Base-by-base conservation (phyloP, 2,888 invertebrate genomes). In the Hyalella azteca region DNA sequence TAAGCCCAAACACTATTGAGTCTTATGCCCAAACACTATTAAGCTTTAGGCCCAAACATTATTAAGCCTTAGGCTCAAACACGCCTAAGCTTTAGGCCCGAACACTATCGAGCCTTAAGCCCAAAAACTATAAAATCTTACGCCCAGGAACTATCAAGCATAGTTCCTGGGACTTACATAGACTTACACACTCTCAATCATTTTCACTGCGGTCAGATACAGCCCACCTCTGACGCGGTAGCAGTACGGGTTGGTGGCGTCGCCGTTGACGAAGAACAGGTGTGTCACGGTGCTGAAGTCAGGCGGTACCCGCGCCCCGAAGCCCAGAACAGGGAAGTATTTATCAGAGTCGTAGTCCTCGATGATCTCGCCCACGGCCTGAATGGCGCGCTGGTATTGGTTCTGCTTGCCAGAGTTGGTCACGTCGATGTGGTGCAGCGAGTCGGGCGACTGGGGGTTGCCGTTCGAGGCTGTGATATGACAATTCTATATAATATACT, bases 281-380 rank as follows among this genome's bases (percentile, higher is more conserved):
- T 89, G 89, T 1, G 88, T 88, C 22, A 88, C 87, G 36, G 73
- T 32, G 79, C 85, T 84, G 3, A 88, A 88, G 81, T 87, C 86
- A n/a, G 89, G 89, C 3, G 89, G 89, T n/a, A 89, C 84, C 29
- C 87, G 86, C 77, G 89, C 89, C 11, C 89, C 89, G 85, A 89
- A 89, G 7, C 89, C 89, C 50, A 88, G 86, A 32, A 88, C 88
- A 9, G 89, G 88, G 85, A 89, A 89, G 85, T 86, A 87, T 86
- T 91, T 91, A 85, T 90, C 90, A 13, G 87, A 86, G 85, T 89
- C 89, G 85, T 89, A 89, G 84, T 89, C 89, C 85, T 89, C 87
- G 50, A 89, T 88, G 60, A 89, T 89, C 78, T 87, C 87, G 0
- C 89, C 89, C 0, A 88, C 88, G 11, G 88, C 85, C 32, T 85